Conservation (phyloP, 2,797 vertebrate species). For the Rhinoraja longicauda region DNA sequence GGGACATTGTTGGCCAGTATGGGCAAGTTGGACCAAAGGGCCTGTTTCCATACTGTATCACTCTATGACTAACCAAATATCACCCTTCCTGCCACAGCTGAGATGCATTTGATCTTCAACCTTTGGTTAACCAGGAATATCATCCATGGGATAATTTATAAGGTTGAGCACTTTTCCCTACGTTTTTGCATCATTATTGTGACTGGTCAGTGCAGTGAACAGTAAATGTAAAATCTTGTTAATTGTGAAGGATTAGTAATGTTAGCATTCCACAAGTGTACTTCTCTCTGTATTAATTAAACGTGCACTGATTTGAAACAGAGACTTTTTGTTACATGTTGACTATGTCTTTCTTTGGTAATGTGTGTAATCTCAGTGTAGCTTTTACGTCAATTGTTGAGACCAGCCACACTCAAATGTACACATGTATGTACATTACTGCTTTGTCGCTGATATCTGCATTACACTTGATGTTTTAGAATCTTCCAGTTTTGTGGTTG, state of each 20-base stretch:
- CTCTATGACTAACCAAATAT: background rate
- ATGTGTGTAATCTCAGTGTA: constrained; percentile 21
- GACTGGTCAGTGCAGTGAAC: constrained; percentile 36
- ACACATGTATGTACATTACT: constrained; percentile 1
- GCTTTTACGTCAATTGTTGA: constrained; percentile 10
- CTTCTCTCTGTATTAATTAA: constrained; percentile 26
- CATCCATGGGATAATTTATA: constrained; percentile 21
- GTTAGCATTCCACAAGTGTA: constrained; percentile 36
- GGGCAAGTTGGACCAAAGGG: too few relatives aligned
- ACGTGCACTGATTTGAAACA: constrained; percentile 37
- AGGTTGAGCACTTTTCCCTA: constrained; percentile 34
- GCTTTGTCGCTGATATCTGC: background rate
- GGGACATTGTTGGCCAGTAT: too few relatives aligned
- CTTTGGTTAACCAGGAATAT: background rate
- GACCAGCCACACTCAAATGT: background rate
- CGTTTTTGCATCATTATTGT: constrained; percentile 6
- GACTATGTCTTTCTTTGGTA: background rate
- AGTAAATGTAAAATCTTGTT: constrained; percentile 35
- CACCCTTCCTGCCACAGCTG: background rate
- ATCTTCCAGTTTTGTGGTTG: constrained; percentile 19
- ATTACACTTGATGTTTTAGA: background rate
- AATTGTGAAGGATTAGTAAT: constrained; percentile 29
- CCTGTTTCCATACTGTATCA: too few relatives aligned
- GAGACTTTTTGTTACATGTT: constrained; percentile 35
- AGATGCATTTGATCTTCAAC: constrained; percentile 8